phyloP scores from a whole-genome alignment of 1,140 invertebrate genomes.

The Drosophila nebulosa region DNA sequence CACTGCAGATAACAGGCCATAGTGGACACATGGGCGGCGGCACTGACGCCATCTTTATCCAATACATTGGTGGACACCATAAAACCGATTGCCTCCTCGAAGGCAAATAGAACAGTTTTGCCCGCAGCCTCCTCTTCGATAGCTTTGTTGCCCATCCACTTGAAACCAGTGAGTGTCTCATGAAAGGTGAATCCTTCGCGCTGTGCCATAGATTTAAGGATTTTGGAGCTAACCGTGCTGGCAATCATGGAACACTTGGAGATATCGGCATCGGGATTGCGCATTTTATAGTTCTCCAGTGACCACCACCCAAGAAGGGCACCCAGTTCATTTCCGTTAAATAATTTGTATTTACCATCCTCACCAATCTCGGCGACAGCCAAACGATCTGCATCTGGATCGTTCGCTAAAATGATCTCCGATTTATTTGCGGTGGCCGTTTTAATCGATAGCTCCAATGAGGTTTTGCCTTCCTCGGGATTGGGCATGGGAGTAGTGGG shows the following conservation, averaged over 20 bases:
- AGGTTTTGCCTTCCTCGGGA: slow-evolving; percentile 97
- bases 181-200: slow-evolving; percentile 92
- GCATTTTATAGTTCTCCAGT: slow-evolving; percentile 84
- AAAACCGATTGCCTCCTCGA: slow-evolving; percentile 97
- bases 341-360: slow-evolving; percentile 91
- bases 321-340: slow-evolving; percentile 97
- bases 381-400: slow-evolving; percentile 98
- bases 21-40: slow-evolving; percentile 90
- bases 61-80: slow-evolving; percentile 94
- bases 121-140: slow-evolving; percentile 86
- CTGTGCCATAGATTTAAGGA: slow-evolving; percentile 91
- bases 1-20: slow-evolving; percentile 88
- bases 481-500: slow-evolving; percentile 96
- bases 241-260: slow-evolving; percentile 90
- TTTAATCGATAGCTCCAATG: slow-evolving; percentile 91
- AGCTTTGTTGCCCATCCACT: slow-evolving; percentile 98
- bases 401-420: slow-evolving; percentile 95
- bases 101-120: slow-evolving; percentile 94
- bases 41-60: slow-evolving; percentile 98
- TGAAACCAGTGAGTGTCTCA: slow-evolving; percentile 99
- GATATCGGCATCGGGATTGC: slow-evolving; percentile 81
- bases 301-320: slow-evolving; percentile 98
- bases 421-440: slow-evolving; percentile 88
- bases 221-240: slow-evolving; percentile 98
- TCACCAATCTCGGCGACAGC: slow-evolving; percentile 92